Evolutionary conservation across 2,113 vertebrate genomes (phyloP).

Genomic region (Actenoides hombroni): DNA sequence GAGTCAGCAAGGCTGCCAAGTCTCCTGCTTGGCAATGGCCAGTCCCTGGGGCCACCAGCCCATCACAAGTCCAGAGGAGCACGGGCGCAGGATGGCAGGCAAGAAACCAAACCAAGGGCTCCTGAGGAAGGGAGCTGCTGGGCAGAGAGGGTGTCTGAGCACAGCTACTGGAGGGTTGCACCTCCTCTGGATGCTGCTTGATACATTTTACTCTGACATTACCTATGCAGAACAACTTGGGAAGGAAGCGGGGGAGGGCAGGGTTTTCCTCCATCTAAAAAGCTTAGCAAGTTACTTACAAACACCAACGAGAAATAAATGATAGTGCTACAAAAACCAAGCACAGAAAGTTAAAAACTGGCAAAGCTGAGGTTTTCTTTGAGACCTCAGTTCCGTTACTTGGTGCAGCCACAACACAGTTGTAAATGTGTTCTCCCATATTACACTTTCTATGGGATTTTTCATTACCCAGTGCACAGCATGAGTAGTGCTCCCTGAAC

Average conservation of each 20-base stretch:
- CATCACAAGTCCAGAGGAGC: fast-evolving
- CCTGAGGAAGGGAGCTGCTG: not conserved
- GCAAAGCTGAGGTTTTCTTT: not conserved
- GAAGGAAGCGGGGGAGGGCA: not conserved
- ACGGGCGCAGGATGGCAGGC: not conserved
- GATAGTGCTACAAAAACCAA: not conserved
- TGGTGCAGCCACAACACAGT: not conserved
- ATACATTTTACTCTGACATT: not conserved
- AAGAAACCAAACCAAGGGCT: not conserved
- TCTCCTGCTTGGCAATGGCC: not conserved
- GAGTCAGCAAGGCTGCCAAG: not conserved
- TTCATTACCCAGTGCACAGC: constrained; percentile 14
- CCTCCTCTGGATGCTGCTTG: not conserved
- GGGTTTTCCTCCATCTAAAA: not conserved
- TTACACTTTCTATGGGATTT: constrained; percentile 27
- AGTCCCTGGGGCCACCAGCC: not conserved
- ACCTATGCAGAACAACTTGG: not conserved
- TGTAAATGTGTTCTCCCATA: constrained; percentile 21
- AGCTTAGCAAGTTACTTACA: not conserved
- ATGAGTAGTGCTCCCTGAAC: not conserved
- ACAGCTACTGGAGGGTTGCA: not conserved
- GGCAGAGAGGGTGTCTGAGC: not conserved
- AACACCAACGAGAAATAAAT: not conserved
- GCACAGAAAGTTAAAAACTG: not conserved
- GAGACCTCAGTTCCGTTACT: not conserved